Evolutionary conservation across 92 coral and sea anemone species (phyloP).

Genomic region (Palythoa grandiflora): DNA sequence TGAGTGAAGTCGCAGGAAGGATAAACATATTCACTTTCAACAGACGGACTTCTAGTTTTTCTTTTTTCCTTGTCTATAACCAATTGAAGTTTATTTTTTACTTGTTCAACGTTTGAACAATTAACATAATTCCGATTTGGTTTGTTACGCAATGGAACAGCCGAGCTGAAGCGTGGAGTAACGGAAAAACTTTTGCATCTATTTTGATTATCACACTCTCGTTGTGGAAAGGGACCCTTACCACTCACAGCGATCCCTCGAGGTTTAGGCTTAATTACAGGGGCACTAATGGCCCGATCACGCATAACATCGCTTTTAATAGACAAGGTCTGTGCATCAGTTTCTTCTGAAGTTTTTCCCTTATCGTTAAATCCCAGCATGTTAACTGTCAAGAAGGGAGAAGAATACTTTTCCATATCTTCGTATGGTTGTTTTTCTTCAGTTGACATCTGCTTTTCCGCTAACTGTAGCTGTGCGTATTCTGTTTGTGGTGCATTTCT

Average conservation of each 20-base stretch:
- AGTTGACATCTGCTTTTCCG: background rate
- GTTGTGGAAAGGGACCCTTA: background rate
- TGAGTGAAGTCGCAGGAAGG: constrained; percentile 28
- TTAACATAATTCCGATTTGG: background rate
- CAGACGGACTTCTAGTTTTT: constrained; percentile 12
- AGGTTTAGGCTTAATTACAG: constrained; percentile 7
- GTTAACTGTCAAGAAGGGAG: background rate
- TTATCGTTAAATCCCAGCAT: background rate
- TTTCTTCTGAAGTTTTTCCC: background rate
- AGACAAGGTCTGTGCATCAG: background rate
- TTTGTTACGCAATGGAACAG: no score
- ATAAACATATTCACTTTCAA: constrained; percentile 29
- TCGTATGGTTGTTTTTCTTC: constrained; percentile 15
- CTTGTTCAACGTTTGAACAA: background rate
- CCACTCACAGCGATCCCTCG: background rate
- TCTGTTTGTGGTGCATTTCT: constrained; percentile 24
- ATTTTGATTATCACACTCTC: background rate
- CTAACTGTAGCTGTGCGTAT: constrained; percentile 4
- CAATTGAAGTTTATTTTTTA: background rate
- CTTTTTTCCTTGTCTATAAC: constrained; percentile 8
- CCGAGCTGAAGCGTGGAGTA: background rate
- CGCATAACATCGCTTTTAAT: background rate
- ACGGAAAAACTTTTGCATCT: constrained; percentile 4
- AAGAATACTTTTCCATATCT: constrained; percentile 17
- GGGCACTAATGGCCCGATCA: constrained; percentile 16